Base-by-base conservation (phyloP, 2,113 vertebrate species). In the Pelobates fuscus region DNA sequence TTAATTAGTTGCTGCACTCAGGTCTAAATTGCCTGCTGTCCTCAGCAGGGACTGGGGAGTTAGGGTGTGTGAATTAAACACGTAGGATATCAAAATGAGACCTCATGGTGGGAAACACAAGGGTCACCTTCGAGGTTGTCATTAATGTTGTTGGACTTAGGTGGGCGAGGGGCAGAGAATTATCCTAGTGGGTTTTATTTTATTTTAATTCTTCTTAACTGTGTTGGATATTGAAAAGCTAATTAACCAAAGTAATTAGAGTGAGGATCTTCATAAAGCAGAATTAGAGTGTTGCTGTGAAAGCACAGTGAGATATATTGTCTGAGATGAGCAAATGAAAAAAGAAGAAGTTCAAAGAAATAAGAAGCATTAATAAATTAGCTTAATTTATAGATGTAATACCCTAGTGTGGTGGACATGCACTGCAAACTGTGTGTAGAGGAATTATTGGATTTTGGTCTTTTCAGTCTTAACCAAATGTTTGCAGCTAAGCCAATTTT, bases 1-100 rank as follows among this genome's bases (percentile, higher is more conserved):
- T 98, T 96, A 97, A 98, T 97, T 96, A 96, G 91, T 91, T 93
- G 89, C 91, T 91, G 90, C 86, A 88, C 93, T 90, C 88, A 82
- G 89, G 91, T 91, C 90, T 91, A 92, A 92, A 93, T 94, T 93
- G 93, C 92, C 90, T 88, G 88, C 89, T 89, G 91, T 89, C 91
- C 93, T 90, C 91, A 90, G 88, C 90, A 76, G 92, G 92, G 89
- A 85, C 80, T 82, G 60, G 59, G 85, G 77, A 68, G 64, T 82
- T 46, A 60, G 83, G 86, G 83, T 61, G n/a, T 70, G 32, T 78
- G 43, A 73, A 79, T 49, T 84, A 88, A 84, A 89, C 86, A 3
- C 12, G 80, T 0, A 37, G 81, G 66, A 70, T 60, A 15, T 72
- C 1, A 0, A 64, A 59, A 61, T 23, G 67, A 43, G 41, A 66